Conservation (phyloP, 2,797 vertebrate species). For the Merluccius polli region DNA sequence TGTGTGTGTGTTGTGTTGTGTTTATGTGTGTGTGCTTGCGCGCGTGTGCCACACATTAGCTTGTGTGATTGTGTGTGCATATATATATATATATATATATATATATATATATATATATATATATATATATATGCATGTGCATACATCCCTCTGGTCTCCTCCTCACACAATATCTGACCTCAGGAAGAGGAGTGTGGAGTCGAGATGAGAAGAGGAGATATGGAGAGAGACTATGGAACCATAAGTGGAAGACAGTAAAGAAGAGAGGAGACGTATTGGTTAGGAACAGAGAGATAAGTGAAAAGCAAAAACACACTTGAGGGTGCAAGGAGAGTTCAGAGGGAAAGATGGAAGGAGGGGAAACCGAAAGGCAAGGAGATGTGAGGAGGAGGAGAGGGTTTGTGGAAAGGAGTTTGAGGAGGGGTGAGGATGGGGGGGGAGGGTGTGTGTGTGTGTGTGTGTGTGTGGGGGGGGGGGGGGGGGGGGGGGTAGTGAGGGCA, state of each 20-base stretch:
- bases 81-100: too few species aligned
- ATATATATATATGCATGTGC: too few species aligned
- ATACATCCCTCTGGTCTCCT: too few species aligned
- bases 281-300: background rate
- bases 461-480: constrained; percentile 32
- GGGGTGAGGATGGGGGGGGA: constrained; percentile 29
- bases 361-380: background rate
- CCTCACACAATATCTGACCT: too few species aligned
- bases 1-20: background rate
- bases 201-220: too few species aligned
- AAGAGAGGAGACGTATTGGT: background rate
- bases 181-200: too few species aligned
- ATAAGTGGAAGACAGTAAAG: background rate
- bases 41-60: constrained; percentile 1
- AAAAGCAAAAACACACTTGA: background rate
- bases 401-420: constrained; percentile 13
- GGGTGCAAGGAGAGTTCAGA: constrained; percentile 19
- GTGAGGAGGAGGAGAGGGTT: constrained; percentile 16
- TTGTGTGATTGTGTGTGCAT: too few species aligned
- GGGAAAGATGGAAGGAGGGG: constrained; percentile 6
- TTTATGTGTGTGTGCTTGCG: constrained; percentile 6
- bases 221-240: too few species aligned
- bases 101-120: too few species aligned
- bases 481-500: constrained; percentile 40
- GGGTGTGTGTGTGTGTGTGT: too few species aligned